Base-by-base conservation (phyloP, 2,113 vertebrate genomes). In the Dendropsophus ebraccatus region DNA sequence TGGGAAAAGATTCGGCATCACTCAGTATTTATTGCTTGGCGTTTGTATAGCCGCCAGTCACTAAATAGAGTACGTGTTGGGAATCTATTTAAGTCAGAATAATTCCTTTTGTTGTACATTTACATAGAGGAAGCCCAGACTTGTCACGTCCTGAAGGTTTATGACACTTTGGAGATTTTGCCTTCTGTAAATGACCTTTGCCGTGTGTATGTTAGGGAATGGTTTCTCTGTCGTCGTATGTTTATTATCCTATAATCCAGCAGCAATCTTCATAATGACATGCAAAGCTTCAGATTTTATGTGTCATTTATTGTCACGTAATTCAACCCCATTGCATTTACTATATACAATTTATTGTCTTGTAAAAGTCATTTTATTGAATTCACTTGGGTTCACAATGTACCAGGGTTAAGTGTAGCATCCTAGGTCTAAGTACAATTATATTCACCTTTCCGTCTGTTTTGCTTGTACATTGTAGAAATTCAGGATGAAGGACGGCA, bases 201-300 rank as follows among this genome's bases (percentile, higher is more conserved):
- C 7, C 10, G 5, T 35, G 19, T 54, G 28, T 50, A 21, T 54
- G 35, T 52, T 76, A 52, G 47, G 49, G 19, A 19, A 54, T 17
- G 50, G 50, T 30, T 54, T 45, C 10, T 54, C 75, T 21, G 9
- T 52, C 30, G 8, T 49, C 50, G 4, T 30, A 77, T 77, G 49
- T 77, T 54, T 54, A 77, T 54, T 54, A 54, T 77, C 25, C 50
- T 54, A 77, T 65, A 81, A 65, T 41, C 32, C 21, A 28, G 13
- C 14, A 69, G 74, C 45, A 67, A 25, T 85, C n/a, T 52, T 30
- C 75, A 49, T 78, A 77, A 85, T 85, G 62, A 85, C 49, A 65
- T 85, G 25, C 25, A 85, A 69, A 78, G 45, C 41, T 65, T 47
- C 37, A 37, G 9, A 13, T 67, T 79, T 86, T 76, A 79, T 56